Evolutionary conservation across 92 coral and sea anemone genomes (phyloP), one percentile per base, ranked within the genome.

Genomic region (Meandrina meandrites): DNA sequence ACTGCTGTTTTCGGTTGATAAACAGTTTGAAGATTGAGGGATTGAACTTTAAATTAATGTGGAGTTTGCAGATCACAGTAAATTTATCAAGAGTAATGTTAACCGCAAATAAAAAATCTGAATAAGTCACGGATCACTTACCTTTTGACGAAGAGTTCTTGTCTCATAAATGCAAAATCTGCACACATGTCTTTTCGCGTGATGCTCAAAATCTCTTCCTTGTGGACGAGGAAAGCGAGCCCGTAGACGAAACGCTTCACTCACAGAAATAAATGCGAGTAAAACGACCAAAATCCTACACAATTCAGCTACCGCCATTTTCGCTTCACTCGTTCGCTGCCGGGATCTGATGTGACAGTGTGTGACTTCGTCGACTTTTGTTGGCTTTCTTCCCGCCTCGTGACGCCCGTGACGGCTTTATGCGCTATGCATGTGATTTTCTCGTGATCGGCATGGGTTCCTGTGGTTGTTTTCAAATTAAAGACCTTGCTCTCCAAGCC

Each of bases 121-220:
- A 66, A 70, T 24, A 54, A 62, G 47, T 90, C 36, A 86, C 42
- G 80, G 84, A 8, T 74, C 76, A 83, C 93, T 86, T 53, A 92
- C 99, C 99, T 90, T 97, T 85, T 97, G 99, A 30, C 90, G 91
- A 51, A 74, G 90, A 78, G 90, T 91, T 82, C 86, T 92, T 19
- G 99, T 97, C 50, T 97, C 99, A 70, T 97, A 97, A 70, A 82
- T 87, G 76, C 99, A 97, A 89, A 85, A 95, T 58, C 87, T 86
- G 79, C 99, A 97, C 24, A 92, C 47, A 22, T 95, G 87, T 54
- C 94, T 88, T 95, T 97, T 95, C 14, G 98, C 87, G 36, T 91
- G 82, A 34, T 82, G 92, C n/a, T 90, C 86, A 80, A 87, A 62
- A 50, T 86, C 89, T 31, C 68, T 56, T 8, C 86, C 75, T 30